Conservation (phyloP, 37 sponge, comb jelly and placozoan genomes). For the Trichoplax adhaerens region DNA sequence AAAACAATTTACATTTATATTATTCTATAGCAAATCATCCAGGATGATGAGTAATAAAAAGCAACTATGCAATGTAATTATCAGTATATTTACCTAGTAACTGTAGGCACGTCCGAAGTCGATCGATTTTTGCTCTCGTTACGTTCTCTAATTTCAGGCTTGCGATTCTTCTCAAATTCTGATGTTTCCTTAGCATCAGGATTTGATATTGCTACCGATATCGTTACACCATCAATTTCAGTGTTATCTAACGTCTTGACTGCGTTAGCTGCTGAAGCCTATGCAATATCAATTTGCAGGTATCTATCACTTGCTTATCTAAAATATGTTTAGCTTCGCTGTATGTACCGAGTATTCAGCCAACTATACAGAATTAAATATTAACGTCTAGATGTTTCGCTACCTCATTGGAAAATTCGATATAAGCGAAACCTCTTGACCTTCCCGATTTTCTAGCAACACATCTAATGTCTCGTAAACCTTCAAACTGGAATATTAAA, state of each 20-base stretch:
- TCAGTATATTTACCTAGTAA: not conserved
- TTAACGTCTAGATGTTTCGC: not conserved
- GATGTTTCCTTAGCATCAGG: constrained; percentile 22
- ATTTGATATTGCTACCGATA: constrained; percentile 54
- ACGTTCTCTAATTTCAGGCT: constrained; percentile 3
- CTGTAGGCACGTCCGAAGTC: not conserved
- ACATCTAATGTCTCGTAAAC: constrained; percentile 34
- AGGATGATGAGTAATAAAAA: not conserved
- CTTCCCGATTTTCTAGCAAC: constrained; percentile 24
- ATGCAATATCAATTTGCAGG: too few relatives aligned
- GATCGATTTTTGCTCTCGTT: not conserved
- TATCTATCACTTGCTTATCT: too few relatives aligned
- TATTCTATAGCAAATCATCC: not conserved
- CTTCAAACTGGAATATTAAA: constrained; percentile 22
- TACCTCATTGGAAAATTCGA: constrained; percentile 47
- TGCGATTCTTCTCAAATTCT: not conserved
- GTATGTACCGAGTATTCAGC: too few relatives aligned
- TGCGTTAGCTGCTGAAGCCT: constrained; percentile 29
- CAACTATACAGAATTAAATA: constrained; percentile 11
- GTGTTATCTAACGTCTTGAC: constrained; percentile 25
- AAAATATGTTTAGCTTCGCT: too few relatives aligned
- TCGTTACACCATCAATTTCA: constrained; percentile 17
- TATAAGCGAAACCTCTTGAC: constrained; percentile 54
- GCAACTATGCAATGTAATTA: not conserved
- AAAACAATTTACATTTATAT: not conserved